These are phyloP conservation scores for Acanthurus lineatus DNA, from an alignment of 2,797 vertebrate species.

Conservation along the genomic window DNA sequence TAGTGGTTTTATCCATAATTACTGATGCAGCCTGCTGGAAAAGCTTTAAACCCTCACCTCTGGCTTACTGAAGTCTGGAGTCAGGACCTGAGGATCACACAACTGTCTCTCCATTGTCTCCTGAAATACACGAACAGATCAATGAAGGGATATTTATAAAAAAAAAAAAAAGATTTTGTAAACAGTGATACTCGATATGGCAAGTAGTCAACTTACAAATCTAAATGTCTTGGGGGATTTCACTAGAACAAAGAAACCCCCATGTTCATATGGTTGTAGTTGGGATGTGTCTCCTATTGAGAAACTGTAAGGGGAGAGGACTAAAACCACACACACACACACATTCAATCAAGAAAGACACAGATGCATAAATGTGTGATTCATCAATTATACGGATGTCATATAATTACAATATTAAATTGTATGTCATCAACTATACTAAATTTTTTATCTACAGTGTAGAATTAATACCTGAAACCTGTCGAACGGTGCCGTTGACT, in stretches of 20 bases:
- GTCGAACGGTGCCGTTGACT: conserved; percentile 89
- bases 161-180: not conserved
- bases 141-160: conserved; percentile 28
- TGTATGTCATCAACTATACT: not conserved
- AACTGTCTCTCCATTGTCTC: conserved; percentile 92
- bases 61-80: conserved; percentile 95
- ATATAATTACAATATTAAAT: conserved; percentile 2
- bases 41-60: conserved; percentile 85
- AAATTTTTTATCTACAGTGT: not conserved
- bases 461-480: conserved; percentile 77
- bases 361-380: not conserved
- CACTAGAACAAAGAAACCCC: conserved; percentile 93
- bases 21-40: not conserved
- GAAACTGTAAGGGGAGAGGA: conserved; percentile 94
- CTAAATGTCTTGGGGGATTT: conserved; percentile 91
- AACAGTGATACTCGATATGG: not conserved
- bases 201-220: conserved; percentile 89
- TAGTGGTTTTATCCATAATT: no score
- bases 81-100: conserved; percentile 89
- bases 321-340: conserved; percentile 78
- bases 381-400: not conserved
- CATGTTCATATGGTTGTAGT: conserved; percentile 92
- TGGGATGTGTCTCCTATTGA: conserved; percentile 92
- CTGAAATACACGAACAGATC: conserved; percentile 75
- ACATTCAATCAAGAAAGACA: not conserved